phyloP scores from a whole-genome alignment of 2,888 invertebrate species.

The Rhodophaea formosa region DNA sequence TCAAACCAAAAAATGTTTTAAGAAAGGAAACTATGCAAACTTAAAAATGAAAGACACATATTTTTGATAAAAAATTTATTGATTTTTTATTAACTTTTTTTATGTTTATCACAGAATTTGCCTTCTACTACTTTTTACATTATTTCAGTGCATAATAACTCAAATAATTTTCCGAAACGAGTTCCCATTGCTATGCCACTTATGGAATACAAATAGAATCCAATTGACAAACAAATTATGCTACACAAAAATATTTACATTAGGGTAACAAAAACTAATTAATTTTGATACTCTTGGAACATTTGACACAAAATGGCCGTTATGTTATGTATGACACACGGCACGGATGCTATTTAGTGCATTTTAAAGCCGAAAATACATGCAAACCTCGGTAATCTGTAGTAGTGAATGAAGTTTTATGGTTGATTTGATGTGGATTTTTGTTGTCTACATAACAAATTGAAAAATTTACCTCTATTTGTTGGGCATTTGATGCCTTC shows the following conservation, averaged over 20 bases:
- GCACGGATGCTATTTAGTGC: too few species aligned
- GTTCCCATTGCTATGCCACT: conserved; percentile 11
- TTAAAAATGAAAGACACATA: neutral
- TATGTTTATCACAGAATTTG: conserved; percentile 10
- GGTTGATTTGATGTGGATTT: too few species aligned
- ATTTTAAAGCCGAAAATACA: too few species aligned
- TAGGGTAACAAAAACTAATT: neutral
- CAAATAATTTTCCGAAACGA: neutral
- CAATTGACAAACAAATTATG: conserved; percentile 10
- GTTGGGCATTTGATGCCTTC: too few species aligned
- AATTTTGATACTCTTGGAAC: neutral
- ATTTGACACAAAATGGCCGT: neutral
- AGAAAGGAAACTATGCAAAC: neutral
- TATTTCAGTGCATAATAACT: neutral
- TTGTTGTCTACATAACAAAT: too few species aligned
- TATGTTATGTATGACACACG: too few species aligned
- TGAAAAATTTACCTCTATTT: too few species aligned
- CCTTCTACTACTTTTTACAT: neutral
- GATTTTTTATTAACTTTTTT: neutral
- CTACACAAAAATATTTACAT: neutral
- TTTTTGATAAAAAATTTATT: neutral
- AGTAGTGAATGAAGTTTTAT: too few species aligned
- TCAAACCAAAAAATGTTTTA: too few species aligned
- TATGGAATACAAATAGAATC: neutral
- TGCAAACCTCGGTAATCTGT: too few species aligned